Percentiles rank a stretch among this genome's conserved stretches.
These are phyloP conservation scores for Protophormia terraenovae DNA, from an alignment of 2,888 invertebrate genomes.

Conservation along the genomic window DNA sequence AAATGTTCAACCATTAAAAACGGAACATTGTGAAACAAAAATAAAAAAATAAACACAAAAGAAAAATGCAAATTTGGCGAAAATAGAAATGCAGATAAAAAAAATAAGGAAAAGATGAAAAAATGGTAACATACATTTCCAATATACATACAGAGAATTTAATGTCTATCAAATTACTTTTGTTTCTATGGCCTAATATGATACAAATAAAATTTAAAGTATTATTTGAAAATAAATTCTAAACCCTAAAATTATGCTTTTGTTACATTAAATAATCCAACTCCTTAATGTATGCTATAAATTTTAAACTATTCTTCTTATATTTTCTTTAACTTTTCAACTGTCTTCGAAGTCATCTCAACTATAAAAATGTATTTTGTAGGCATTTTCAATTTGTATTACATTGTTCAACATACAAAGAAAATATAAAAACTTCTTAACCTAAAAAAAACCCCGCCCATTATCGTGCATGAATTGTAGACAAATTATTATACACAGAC, in stretches of 20 bases:
- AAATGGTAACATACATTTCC: not conserved
- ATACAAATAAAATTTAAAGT: no score
- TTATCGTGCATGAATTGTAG: constrained; percentile 30
- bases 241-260: not conserved
- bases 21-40: constrained; percentile 15
- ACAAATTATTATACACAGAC: constrained; percentile 29
- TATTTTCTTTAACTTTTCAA: not conserved
- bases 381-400: constrained; percentile 39
- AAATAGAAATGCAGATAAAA: constrained; percentile 16
- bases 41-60: not conserved
- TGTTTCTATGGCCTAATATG: no score
- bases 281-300: constrained; percentile 11
- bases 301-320: not conserved
- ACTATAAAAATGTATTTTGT: not conserved
- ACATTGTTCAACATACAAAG: constrained; percentile 13
- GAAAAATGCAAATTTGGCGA: constrained; percentile 61
- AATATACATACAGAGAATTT: not conserved
- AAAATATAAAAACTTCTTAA: constrained; percentile 35
- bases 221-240: no score
- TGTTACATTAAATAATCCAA: not conserved
- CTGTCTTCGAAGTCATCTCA: constrained; percentile 13
- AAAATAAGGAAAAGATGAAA: not conserved
- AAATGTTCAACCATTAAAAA: constrained; percentile 51
- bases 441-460: constrained; percentile 58
- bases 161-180: no score